Evolutionary conservation across 2,113 vertebrate genomes (phyloP).

Genomic region (Dicerorhinus sumatrensis): DNA sequence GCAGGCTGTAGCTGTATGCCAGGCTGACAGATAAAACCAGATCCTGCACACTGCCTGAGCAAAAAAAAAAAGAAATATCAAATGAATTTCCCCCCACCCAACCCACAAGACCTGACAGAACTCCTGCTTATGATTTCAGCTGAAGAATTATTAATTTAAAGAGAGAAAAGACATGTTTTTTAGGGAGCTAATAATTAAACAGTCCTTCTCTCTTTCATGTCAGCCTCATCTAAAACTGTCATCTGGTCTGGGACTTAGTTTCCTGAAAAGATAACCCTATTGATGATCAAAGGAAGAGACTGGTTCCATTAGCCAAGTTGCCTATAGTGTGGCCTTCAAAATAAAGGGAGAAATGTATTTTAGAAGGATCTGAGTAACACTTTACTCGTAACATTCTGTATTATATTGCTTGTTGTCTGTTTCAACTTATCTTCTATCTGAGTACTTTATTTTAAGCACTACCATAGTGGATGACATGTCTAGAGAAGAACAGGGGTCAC

Average conservation of each 20-base stretch:
- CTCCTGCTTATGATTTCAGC: slow-evolving; percentile 34
- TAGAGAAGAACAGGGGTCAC: slow-evolving; percentile 85
- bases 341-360: slow-evolving; percentile 95
- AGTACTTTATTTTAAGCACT: slow-evolving; percentile 96
- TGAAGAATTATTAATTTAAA: slow-evolving; percentile 54
- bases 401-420: slow-evolving; percentile 94
- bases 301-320: slow-evolving; percentile 96
- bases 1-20: neutral
- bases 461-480: slow-evolving; percentile 95
- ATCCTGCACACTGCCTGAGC: neutral
- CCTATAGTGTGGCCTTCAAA: slow-evolving; percentile 92
- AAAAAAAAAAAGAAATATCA: slow-evolving; percentile 45
- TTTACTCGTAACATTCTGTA: slow-evolving; percentile 96
- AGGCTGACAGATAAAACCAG: neutral
- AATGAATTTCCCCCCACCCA: neutral
- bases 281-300: slow-evolving; percentile 97
- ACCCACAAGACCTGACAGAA: neutral
- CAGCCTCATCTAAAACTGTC: slow-evolving; percentile 85
- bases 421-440: slow-evolving; percentile 92
- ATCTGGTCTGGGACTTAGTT: slow-evolving; percentile 86
- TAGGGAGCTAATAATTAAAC: slow-evolving; percentile 85
- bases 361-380: slow-evolving; percentile 96
- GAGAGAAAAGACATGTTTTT: slow-evolving; percentile 51
- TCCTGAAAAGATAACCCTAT: slow-evolving; percentile 88
- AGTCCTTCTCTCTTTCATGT: slow-evolving; percentile 86